phyloP scores from a whole-genome alignment of 1,140 invertebrate species.

The Leucophenga varia region DNA sequence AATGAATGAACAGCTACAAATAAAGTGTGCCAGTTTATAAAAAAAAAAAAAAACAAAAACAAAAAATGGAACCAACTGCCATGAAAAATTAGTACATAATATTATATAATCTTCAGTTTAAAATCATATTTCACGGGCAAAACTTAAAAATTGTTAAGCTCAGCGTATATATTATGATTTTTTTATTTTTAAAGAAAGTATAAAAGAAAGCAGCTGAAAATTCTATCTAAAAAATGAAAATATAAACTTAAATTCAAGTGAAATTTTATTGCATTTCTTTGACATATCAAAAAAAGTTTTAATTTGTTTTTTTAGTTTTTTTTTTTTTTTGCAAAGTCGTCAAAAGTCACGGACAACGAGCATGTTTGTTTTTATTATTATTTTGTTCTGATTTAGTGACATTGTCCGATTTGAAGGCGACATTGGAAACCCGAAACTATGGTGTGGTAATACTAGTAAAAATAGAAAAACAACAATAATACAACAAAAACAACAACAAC shows the following conservation, averaged over 20 bases:
- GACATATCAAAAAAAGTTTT: too few relatives aligned
- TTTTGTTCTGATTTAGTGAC: conserved; percentile 32
- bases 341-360: conserved; percentile 43
- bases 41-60: too few relatives aligned
- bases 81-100: too few relatives aligned
- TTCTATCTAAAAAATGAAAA: conserved; percentile 41
- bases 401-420: conserved; percentile 43
- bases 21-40: too few relatives aligned
- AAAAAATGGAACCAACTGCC: too few relatives aligned
- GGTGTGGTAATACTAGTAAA: too few relatives aligned
- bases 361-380: conserved; percentile 37
- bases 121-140: too few relatives aligned
- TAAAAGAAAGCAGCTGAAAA: conserved; percentile 33
- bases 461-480: background rate
- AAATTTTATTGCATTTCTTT: background rate
- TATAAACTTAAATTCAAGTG: background rate
- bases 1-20: conserved; percentile 39
- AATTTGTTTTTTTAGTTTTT: background rate
- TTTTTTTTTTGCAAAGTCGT: conserved; percentile 34
- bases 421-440: conserved; percentile 49
- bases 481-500: too few relatives aligned
- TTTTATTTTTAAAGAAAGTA: conserved; percentile 46
- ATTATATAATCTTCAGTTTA: too few relatives aligned
- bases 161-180: too few relatives aligned
- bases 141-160: conserved; percentile 26